These are phyloP conservation scores for Aphelenchoides fujianensis DNA, from an alignment of 1,140 invertebrate genomes.

Conservation along the genomic window DNA sequence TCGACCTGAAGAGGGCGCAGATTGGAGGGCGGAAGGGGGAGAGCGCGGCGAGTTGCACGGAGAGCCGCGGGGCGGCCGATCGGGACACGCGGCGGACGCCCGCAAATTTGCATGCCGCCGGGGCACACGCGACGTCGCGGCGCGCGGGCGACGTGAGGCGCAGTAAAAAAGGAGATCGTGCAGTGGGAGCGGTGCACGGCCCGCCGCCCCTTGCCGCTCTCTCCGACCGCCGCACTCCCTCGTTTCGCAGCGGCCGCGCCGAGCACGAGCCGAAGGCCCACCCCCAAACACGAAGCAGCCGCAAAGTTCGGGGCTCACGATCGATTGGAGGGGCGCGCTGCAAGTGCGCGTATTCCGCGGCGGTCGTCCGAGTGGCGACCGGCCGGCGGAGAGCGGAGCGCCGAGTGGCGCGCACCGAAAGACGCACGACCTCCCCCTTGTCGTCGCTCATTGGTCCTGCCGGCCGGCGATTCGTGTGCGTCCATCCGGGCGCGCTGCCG, in stretches of 20 bases:
- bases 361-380: background rate
- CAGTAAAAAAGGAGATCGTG: slow-evolving; percentile 1
- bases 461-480: too few relatives aligned
- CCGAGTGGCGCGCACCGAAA: slow-evolving; percentile 1
- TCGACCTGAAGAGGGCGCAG: background rate
- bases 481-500: too few relatives aligned
- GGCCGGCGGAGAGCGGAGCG: too few relatives aligned
- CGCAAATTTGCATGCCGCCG: slow-evolving; percentile 4
- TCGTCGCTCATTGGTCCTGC: too few relatives aligned
- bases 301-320: slow-evolving; percentile 2
- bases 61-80: too few relatives aligned
- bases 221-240: background rate
- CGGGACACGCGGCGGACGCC: too few relatives aligned
- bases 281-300: background rate
- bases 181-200: background rate
- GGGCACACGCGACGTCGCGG: background rate
- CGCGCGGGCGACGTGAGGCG: background rate
- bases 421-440: background rate
- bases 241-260: too few relatives aligned
- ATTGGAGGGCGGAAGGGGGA: too few relatives aligned
- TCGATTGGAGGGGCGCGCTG: too few relatives aligned
- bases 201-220: background rate
- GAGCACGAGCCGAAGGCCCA: too few relatives aligned
- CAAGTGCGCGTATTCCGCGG: background rate
- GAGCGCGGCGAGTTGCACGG: too few relatives aligned